Conservation (phyloP, 2,888 invertebrate genomes). For the Oeneis ivallda region DNA sequence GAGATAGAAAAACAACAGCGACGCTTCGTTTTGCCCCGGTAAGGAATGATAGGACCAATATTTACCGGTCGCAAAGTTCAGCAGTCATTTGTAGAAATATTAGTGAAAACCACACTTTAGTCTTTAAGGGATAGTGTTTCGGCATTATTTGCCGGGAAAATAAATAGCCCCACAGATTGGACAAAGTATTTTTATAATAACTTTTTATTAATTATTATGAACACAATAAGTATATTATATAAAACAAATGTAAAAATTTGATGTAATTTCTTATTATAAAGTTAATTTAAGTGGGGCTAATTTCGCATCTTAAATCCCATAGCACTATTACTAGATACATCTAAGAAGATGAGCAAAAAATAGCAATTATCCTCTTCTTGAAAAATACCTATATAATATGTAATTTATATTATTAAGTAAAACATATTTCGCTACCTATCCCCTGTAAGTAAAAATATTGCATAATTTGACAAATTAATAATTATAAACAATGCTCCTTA, state of each 20-base stretch:
- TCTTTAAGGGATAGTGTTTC: slow-evolving; percentile 56
- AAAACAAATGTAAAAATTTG: neutral
- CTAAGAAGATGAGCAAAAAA: slow-evolving; percentile 10
- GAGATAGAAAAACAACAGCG: slow-evolving; percentile 41
- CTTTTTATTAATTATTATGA: slow-evolving; percentile 8
- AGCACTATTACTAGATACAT: slow-evolving; percentile 8
- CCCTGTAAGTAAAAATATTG: slow-evolving; percentile 42
- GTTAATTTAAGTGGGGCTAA: slow-evolving; percentile 12
- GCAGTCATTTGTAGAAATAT: slow-evolving; percentile 44
- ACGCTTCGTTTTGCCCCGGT: slow-evolving; percentile 69
- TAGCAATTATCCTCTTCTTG: neutral
- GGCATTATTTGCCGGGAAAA: slow-evolving; percentile 8
- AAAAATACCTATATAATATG: neutral
- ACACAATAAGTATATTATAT: slow-evolving; percentile 8
- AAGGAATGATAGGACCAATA: slow-evolving; percentile 85
- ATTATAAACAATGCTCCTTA: slow-evolving; percentile 46
- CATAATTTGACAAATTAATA: slow-evolving; percentile 50
- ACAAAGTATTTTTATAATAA: neutral
- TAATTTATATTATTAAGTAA: slow-evolving; percentile 20
- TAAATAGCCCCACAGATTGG: neutral
- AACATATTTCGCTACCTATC: slow-evolving; percentile 44
- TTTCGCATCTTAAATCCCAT: slow-evolving; percentile 7
- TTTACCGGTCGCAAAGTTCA: slow-evolving; percentile 79
- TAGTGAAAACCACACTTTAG: slow-evolving; percentile 48
- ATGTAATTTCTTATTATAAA: neutral